A percentile compares a stretch with the other conserved stretches of the same genome.
These are phyloP conservation scores for Drosophila phalerata DNA, from an alignment of 2,888 invertebrate genomes.

Conservation along the genomic window DNA sequence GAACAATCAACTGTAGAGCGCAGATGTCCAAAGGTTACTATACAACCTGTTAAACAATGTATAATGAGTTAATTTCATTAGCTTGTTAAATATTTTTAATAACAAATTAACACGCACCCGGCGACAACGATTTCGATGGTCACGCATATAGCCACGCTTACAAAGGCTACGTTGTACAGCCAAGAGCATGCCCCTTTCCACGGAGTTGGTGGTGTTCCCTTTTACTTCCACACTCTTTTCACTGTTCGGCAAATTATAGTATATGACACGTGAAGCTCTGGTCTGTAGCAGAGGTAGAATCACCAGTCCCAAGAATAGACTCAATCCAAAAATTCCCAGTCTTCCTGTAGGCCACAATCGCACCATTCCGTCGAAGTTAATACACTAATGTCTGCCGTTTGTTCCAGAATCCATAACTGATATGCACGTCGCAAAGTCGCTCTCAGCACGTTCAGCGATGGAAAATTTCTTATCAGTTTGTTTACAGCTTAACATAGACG, in stretches of 20 bases:
- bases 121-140: conserved; percentile 76
- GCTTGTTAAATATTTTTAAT: background rate
- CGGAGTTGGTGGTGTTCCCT: conserved; percentile 6
- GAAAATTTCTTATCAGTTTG: conserved; percentile 1
- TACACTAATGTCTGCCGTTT: conserved; percentile 19
- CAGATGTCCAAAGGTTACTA: conserved; percentile 36
- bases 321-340: conserved; percentile 7
- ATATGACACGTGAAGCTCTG: conserved; percentile 57
- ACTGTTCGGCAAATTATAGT: conserved; percentile 41
- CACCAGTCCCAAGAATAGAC: conserved; percentile 15
- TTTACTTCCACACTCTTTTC: conserved; percentile 30
- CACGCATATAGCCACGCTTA: conserved; percentile 50
- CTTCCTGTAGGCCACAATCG: conserved; percentile 4
- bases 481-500: background rate
- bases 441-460: background rate
- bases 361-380: conserved; percentile 36
- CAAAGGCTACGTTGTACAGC: conserved; percentile 48
- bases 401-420: conserved; percentile 18
- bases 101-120: conserved; percentile 48
- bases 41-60: conserved; percentile 46
- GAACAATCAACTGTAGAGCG: conserved; percentile 10
- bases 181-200: conserved; percentile 72
- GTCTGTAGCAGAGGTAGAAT: conserved; percentile 12
- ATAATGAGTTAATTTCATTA: no score
- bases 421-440: conserved; percentile 1